These are phyloP conservation scores for Melopsittacus undulatus DNA, from an alignment of 2,797 vertebrate species.

Conservation along the genomic window DNA sequence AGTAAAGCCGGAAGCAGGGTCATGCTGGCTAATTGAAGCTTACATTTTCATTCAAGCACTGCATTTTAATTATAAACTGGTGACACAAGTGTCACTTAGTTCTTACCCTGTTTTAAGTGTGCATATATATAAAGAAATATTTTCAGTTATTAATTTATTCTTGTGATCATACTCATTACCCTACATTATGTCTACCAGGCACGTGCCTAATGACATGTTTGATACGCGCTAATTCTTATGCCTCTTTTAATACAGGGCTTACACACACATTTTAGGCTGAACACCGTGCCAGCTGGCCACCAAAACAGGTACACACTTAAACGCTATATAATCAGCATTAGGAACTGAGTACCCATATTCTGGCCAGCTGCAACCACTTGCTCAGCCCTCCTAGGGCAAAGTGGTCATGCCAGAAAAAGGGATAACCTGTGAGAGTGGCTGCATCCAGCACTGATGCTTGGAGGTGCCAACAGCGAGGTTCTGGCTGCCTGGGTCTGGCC, in stretches of 20 bases:
- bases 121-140: slow-evolving; percentile 62
- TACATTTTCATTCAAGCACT: slow-evolving; percentile 74
- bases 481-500: neutral
- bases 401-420: neutral
- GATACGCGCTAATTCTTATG: slow-evolving; percentile 51
- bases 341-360: slow-evolving; percentile 16
- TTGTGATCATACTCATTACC: slow-evolving; percentile 57
- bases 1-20: slow-evolving; percentile 75
- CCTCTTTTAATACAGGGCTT: slow-evolving; percentile 36
- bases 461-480: neutral
- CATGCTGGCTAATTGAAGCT: slow-evolving; percentile 80
- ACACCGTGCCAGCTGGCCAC: slow-evolving; percentile 18
- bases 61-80: slow-evolving; percentile 83
- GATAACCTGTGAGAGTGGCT: slow-evolving; percentile 19
- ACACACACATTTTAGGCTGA: slow-evolving; percentile 31
- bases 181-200: slow-evolving; percentile 56
- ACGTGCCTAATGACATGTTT: slow-evolving; percentile 70
- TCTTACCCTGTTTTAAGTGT: slow-evolving; percentile 61
- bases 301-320: slow-evolving; percentile 44
- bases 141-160: slow-evolving; percentile 66
- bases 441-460: neutral
- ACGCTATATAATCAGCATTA: slow-evolving; percentile 14
- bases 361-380: slow-evolving; percentile 56
- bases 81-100: slow-evolving; percentile 69
- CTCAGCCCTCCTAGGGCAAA: neutral